A percentile compares a stretch with the other conserved stretches of the same genome.
phyloP scores from a whole-genome alignment of 2,797 vertebrate species.

The Hirundo rustica region DNA sequence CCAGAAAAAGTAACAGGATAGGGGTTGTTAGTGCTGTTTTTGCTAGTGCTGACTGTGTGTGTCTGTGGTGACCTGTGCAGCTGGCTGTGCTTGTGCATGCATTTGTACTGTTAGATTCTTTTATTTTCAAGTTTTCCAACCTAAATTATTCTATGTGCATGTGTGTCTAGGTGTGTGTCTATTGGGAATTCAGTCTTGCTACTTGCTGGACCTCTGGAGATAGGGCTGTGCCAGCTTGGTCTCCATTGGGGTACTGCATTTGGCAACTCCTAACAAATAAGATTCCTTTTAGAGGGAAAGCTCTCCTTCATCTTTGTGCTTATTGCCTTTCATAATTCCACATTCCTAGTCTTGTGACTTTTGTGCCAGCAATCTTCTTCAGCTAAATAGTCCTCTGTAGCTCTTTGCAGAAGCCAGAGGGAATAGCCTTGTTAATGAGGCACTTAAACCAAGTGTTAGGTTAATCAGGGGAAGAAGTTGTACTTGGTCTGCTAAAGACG shows the following conservation, averaged over 20 bases:
- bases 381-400: not conserved
- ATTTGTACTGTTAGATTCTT: not conserved
- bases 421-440: not conserved
- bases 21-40: not conserved
- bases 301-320: not conserved
- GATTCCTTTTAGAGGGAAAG: not conserved
- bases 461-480: not conserved
- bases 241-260: not conserved
- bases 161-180: not conserved
- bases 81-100: not conserved
- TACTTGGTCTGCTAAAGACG: not conserved
- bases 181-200: not conserved
- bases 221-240: not conserved
- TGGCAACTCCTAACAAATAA: not conserved
- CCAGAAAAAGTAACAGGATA: not conserved
- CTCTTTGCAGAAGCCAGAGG: not conserved
- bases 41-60: not conserved
- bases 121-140: not conserved
- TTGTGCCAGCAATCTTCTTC: not conserved
- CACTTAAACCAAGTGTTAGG: not conserved
- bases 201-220: not conserved
- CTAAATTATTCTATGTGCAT: not conserved
- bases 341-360: not conserved
- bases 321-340: not conserved
- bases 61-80: not conserved